Evolutionary conservation across 2,888 invertebrate genomes (phyloP).

Genomic region (Heliconius sara): DNA sequence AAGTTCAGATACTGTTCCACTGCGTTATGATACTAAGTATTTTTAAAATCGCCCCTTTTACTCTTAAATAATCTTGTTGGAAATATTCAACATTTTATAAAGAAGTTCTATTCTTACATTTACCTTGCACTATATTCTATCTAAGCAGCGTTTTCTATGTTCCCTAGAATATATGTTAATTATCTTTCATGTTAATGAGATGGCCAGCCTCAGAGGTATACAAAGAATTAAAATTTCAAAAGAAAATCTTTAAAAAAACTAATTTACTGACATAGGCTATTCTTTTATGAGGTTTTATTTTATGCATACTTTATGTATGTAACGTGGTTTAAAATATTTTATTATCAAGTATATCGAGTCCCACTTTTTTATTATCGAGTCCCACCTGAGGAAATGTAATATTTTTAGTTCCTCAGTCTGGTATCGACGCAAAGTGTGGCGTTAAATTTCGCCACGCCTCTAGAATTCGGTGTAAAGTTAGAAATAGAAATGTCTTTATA

Average conservation of each 20-base stretch:
- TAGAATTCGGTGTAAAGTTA: background rate
- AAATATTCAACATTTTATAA: slow-evolving; percentile 12
- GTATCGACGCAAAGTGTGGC: background rate
- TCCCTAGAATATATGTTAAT: slow-evolving; percentile 21
- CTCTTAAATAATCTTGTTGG: background rate
- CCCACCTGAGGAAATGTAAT: background rate
- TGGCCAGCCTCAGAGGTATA: slow-evolving; percentile 14
- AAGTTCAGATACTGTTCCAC: too few species aligned
- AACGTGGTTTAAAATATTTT: background rate
- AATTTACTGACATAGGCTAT: slow-evolving; percentile 4
- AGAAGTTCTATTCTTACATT: slow-evolving; percentile 8
- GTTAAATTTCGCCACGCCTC: background rate
- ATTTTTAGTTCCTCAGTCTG: background rate
- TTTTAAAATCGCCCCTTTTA: background rate
- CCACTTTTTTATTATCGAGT: too few species aligned
- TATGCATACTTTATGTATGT: background rate
- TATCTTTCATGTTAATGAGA: slow-evolving; percentile 18
- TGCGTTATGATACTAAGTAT: too few species aligned
- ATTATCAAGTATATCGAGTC: background rate
- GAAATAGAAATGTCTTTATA: too few species aligned
- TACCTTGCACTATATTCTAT: slow-evolving; percentile 12
- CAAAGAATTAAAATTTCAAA: slow-evolving; percentile 18
- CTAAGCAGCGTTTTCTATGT: slow-evolving; percentile 10
- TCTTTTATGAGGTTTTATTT: background rate
- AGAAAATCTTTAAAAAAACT: slow-evolving; percentile 5